A percentile compares a stretch with the other conserved stretches of the same genome.
These are phyloP conservation scores for Drosophila atripex DNA, from an alignment of 2,888 invertebrate species.

Conservation along the genomic window DNA sequence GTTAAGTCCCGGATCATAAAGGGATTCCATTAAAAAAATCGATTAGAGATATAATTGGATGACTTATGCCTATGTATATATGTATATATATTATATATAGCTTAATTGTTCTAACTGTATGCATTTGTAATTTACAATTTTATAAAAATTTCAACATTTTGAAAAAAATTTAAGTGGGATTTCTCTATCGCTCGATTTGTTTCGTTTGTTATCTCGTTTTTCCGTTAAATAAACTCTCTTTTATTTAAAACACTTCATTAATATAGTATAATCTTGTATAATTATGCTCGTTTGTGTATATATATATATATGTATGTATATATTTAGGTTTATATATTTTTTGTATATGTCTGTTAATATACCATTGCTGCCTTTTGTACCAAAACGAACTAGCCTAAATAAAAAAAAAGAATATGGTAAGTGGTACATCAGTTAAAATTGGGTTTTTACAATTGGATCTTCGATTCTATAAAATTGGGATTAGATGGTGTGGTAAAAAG, in stretches of 20 bases:
- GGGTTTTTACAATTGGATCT: slow-evolving; percentile 53
- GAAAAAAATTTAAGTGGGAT: slow-evolving; percentile 38
- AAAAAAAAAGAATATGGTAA: slow-evolving; percentile 37
- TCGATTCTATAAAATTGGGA: slow-evolving; percentile 50
- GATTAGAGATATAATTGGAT: slow-evolving; percentile 19
- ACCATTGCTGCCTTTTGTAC: slow-evolving; percentile 56
- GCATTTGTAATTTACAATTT: slow-evolving; percentile 66
- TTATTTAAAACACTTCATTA: slow-evolving; percentile 44
- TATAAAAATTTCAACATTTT: slow-evolving; percentile 64
- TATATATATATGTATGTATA: slow-evolving; percentile 47
- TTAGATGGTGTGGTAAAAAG: slow-evolving; percentile 33
- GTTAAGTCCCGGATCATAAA: slow-evolving; percentile 12
- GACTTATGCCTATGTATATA: slow-evolving; percentile 23
- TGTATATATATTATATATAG: slow-evolving; percentile 21
- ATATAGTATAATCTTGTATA: background rate
- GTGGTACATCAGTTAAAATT: slow-evolving; percentile 42
- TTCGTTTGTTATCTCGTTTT: slow-evolving; percentile 23
- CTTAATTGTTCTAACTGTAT: slow-evolving; percentile 19
- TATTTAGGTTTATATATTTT: slow-evolving; percentile 34
- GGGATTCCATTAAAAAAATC: slow-evolving; percentile 22
- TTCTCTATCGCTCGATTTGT: slow-evolving; percentile 27
- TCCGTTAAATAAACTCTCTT: slow-evolving; percentile 45
- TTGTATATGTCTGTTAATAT: slow-evolving; percentile 47
- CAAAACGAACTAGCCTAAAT: slow-evolving; percentile 67
- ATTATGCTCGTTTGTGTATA: slow-evolving; percentile 8